Base-by-base conservation (phyloP, 2,797 vertebrate species). In the Gymnodraco acuticeps region DNA sequence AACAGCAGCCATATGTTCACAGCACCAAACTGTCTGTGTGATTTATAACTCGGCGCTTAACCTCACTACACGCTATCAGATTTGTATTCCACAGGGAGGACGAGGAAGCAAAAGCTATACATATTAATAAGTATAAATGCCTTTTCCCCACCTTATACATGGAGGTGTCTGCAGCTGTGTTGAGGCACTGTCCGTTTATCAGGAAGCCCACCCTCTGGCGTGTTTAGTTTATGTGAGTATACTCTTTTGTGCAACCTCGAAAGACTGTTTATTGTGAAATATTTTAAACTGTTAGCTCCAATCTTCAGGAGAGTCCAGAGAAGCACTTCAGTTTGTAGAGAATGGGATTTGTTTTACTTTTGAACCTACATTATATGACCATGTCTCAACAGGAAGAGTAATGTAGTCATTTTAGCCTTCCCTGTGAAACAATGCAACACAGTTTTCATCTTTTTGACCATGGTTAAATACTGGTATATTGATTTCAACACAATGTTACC, bases 21-120 rank as follows among this genome's bases (percentile, higher is more conserved):
- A 71, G 65, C 76, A 64, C 43, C 80, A 13, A 52, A 78, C 75
- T 71, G 84, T 84, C 70, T 64, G 38, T 77, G 51, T 91, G 90
- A 91, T 91, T 89, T 89, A 90, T 80, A 80, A 78, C 83, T 55
- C 45, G n/a, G 69, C 80, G 78, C 84, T 89, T 88, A 90, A 85
- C 90, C 88, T 85, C 43, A 53, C 50, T 48, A 56, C 66, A 33
- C 45, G 14, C 66, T 15, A 73, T 83, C 83, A 83, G 56, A 79
- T 69, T 58, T 43, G 50, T 70, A 82, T 82, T 85, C 89, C 79
- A 62, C 69, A 2, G 86, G 75, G 84, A 86, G 10, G 4, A 48
- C 5, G 3, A 53, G 52, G 45, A 64, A 53, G 72, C 68, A 74
- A 83, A 83, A 82, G n/a, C 72, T 68, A 82, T 82, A 87, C 84